Conservation (phyloP, 1,140 invertebrate genomes). For the Drosophila trapezifrons region DNA sequence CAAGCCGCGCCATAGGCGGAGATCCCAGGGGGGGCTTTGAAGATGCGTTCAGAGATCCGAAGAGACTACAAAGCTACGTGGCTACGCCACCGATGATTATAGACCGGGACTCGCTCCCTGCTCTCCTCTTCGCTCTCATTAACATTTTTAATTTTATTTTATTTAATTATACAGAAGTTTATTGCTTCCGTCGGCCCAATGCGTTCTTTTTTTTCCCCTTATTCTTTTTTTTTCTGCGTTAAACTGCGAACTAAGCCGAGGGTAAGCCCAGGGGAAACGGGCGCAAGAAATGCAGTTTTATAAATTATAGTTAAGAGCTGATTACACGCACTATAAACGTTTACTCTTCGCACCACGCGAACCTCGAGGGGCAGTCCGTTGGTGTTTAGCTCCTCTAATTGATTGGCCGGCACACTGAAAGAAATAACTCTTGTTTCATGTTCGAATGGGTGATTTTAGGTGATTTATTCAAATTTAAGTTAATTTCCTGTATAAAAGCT, state of each 20-base stretch:
- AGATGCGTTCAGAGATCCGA: conserved; percentile 11
- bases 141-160: conserved; percentile 82
- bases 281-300: conserved; percentile 54
- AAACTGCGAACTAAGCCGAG: conserved; percentile 71
- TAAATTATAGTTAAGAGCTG: conserved; percentile 82
- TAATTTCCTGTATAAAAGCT: no score
- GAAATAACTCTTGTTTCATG: background rate
- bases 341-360: conserved; percentile 61
- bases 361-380: conserved; percentile 20
- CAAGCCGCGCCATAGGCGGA: conserved; percentile 53
- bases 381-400: conserved; percentile 60
- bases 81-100: conserved; percentile 30
- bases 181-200: conserved; percentile 74
- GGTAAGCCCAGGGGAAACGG: background rate
- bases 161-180: conserved; percentile 82
- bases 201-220: conserved; percentile 41
- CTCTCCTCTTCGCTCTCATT: conserved; percentile 44
- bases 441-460: no score
- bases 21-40: background rate
- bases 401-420: conserved; percentile 59
- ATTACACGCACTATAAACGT: conserved; percentile 81
- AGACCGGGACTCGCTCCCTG: background rate
- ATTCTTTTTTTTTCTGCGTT: conserved; percentile 40
- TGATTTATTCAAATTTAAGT: no score
- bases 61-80: background rate